phyloP scores from a whole-genome alignment of 2,797 vertebrate species.

The Siniperca obscura region DNA sequence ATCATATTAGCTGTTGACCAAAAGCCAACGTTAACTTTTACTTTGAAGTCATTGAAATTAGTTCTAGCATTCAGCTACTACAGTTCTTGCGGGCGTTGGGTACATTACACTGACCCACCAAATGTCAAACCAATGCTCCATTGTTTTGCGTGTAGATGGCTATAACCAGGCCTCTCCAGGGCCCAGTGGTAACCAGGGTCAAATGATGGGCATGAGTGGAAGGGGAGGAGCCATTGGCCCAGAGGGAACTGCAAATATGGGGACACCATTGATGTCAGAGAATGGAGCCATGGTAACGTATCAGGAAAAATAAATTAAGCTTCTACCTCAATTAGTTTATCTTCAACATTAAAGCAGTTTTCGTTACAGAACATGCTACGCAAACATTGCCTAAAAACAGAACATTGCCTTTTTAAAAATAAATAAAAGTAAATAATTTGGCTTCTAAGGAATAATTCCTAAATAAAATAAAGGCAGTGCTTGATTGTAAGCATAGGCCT shows the following conservation, averaged over 20 bases:
- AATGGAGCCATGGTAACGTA: conserved; percentile 98
- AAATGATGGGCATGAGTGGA: conserved; percentile 97
- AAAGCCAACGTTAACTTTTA: conserved; percentile 62
- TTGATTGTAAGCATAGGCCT: not conserved
- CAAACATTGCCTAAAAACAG: not conserved
- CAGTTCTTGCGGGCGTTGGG: conserved; percentile 6
- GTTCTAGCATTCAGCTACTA: not conserved
- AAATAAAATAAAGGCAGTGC: not conserved
- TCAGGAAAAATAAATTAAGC: conserved; percentile 53
- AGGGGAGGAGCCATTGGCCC: conserved; percentile 92
- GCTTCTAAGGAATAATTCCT: not conserved
- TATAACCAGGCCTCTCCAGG: conserved; percentile 94
- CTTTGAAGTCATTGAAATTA: conserved; percentile 73
- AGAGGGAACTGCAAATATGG: conserved; percentile 94
- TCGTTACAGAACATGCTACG: not conserved
- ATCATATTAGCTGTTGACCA: conserved; percentile 31
- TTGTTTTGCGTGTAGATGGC: conserved; percentile 89
- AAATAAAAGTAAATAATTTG: not conserved
- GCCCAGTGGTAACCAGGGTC: conserved; percentile 92
- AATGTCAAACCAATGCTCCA: conserved; percentile 58
- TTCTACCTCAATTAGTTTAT: not conserved
- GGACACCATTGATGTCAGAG: conserved; percentile 93
- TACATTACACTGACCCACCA: not conserved
- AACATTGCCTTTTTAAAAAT: no score
- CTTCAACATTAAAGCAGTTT: not conserved